These are phyloP conservation scores for Aegotheles bennettii DNA, from an alignment of 2,113 vertebrate genomes.

Conservation along the genomic window DNA sequence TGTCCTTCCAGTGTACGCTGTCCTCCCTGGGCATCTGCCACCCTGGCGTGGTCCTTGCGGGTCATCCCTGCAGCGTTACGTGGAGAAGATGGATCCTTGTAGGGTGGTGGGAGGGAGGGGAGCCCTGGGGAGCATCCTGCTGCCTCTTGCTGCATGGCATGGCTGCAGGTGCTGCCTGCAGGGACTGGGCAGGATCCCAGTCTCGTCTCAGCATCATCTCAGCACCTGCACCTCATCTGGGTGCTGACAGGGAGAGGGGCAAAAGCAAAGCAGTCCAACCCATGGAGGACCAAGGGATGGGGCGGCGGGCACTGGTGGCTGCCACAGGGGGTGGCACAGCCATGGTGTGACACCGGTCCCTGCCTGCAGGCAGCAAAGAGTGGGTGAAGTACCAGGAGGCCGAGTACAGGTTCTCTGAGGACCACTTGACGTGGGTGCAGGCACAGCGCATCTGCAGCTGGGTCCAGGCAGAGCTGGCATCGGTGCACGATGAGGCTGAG, in stretches of 20 bases:
- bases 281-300: fast-evolving
- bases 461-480: slow-evolving; percentile 85
- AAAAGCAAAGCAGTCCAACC: background rate
- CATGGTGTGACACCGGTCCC: fast-evolving
- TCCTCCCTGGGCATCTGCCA: background rate
- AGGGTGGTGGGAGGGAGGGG: background rate
- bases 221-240: fast-evolving
- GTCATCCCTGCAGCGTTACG: fast-evolving
- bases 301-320: fast-evolving
- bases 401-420: slow-evolving; percentile 93
- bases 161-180: too few relatives aligned
- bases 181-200: background rate
- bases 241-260: background rate
- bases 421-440: slow-evolving; percentile 91
- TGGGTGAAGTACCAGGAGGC: slow-evolving; percentile 90
- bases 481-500: slow-evolving; percentile 84
- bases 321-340: background rate
- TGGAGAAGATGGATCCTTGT: background rate
- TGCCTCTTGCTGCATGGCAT: too few relatives aligned
- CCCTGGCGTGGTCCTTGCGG: background rate
- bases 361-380: slow-evolving; percentile 76
- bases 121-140: background rate
- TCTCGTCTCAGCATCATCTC: too few relatives aligned
- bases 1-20: fast-evolving
- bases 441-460: slow-evolving; percentile 92